Percentiles rank a stretch among this genome's conserved stretches.
phyloP scores from a whole-genome alignment of 2,888 invertebrate species.

The Aleiodes leptofemur region DNA sequence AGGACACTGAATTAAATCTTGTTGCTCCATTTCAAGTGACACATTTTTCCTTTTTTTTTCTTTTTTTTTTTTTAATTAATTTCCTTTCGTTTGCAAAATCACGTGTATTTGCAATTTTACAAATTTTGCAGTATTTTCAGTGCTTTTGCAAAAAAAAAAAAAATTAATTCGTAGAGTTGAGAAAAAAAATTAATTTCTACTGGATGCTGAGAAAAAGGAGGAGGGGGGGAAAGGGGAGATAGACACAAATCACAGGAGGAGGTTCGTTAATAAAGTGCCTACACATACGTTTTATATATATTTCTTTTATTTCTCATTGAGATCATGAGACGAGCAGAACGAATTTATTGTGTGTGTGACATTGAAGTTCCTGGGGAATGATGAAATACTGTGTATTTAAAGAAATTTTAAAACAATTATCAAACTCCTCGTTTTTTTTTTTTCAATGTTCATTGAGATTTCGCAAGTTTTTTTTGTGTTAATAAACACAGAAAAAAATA shows the following conservation, averaged over 20 bases:
- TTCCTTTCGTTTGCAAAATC: too few relatives aligned
- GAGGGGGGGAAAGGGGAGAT: background rate
- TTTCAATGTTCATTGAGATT: too few relatives aligned
- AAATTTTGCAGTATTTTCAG: too few relatives aligned
- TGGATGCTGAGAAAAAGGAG: background rate
- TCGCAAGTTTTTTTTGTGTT: too few relatives aligned
- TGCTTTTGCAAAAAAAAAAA: too few relatives aligned
- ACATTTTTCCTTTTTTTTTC: too few relatives aligned
- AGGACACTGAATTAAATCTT: conserved; percentile 12
- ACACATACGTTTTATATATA: conserved; percentile 3
- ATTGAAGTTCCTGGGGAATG: background rate
- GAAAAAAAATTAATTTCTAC: background rate
- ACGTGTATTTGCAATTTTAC: too few relatives aligned
- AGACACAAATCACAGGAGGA: background rate
- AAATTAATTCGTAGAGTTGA: background rate
- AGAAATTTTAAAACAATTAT: too few relatives aligned
- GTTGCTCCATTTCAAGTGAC: conserved; percentile 5
- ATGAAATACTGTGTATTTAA: background rate
- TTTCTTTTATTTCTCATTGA: conserved; percentile 26
- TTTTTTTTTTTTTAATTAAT: too few relatives aligned
- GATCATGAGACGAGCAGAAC: conserved; percentile 10
- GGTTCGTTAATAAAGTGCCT: conserved; percentile 13
- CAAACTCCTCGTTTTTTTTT: too few relatives aligned
- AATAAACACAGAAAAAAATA: too few relatives aligned
- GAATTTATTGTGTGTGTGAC: conserved; percentile 8